Base-by-base conservation (phyloP, 23 tunicate species). In the Ciona savignyi region DNA sequence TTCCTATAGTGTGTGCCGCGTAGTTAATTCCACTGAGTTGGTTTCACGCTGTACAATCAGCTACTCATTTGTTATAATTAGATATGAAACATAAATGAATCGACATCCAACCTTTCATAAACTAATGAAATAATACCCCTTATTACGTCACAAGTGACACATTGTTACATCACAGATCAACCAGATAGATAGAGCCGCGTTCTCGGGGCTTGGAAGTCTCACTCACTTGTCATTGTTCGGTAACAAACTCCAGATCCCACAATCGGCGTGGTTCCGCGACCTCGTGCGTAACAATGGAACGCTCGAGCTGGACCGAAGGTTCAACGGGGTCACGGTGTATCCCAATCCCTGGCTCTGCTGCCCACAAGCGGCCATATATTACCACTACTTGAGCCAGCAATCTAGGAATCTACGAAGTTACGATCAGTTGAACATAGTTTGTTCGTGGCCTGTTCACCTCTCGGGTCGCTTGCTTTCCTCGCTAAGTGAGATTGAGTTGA, bases 261-360 rank as follows among this genome's bases (percentile, higher is more conserved):
- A 25, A 21, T 23, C 61, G 1, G 32, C 77, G 23, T 80, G 84
- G 84, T 80, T 80, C 62, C 60, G 70, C 0, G 66, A 29, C 25
- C 34, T 80, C 33, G 42, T 69, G 1, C 34, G 25, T 4, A 80
- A 80, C 35, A 63, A 80, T 63, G 84, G 84, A n/a, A 80, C 26
- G 2, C n/a, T 70, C 6, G 84, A 80, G 48, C 27, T 80, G 22
- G 84, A 80, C 74, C 29, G 48, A 51, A 63, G 84, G 1, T 2
- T 63, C 9, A 63, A 62, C 20, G 31, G 77, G 1, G 1, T 63
- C 35, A 71, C 23, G 23, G 28, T 28, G 4, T 34, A 60, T 24
- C 84, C 84, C 24, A 80, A 80, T 34, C 77, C 77, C 22, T 80
- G 84, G 84, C 62, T 80, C 21, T 80, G 84, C 62, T 80, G 84